Percentiles rank a stretch among this genome's conserved stretches.
These are phyloP conservation scores for Sericinus montela DNA, from an alignment of 2,888 invertebrate genomes.

Conservation along the genomic window DNA sequence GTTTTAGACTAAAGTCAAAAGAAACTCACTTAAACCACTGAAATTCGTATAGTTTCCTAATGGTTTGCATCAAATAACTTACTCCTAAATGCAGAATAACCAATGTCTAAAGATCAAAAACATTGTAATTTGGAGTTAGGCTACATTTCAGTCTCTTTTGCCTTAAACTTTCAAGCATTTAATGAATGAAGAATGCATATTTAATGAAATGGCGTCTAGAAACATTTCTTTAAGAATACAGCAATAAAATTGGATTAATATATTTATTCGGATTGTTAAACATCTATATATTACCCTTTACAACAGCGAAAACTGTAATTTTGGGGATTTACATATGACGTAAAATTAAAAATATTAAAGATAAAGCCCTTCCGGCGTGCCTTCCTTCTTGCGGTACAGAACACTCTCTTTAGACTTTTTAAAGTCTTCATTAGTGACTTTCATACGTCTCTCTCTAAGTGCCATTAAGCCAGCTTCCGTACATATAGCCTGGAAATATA, in stretches of 20 bases:
- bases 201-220: no score
- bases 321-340: background rate
- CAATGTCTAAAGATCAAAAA: no score
- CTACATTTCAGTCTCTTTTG: no score
- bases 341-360: conserved; percentile 78
- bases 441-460: conserved; percentile 98
- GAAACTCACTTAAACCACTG: no score
- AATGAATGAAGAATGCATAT: no score
- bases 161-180: no score
- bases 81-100: no score
- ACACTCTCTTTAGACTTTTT: conserved; percentile 99
- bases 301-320: background rate
- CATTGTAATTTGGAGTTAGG: no score
- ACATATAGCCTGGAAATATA: conserved; percentile 99
- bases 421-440: conserved; percentile 99
- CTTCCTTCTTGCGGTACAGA: conserved; percentile 98
- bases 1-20: no score
- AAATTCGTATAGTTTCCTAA: no score
- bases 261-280: conserved; percentile 5
- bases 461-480: conserved; percentile 99
- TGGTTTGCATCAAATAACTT: no score
- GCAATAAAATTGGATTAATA: background rate
- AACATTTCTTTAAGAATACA: no score
- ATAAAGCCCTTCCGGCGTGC: conserved; percentile 99
- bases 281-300: conserved; percentile 1